phyloP scores from a whole-genome alignment of 2,888 invertebrate species.

The Dromius quadrimaculatus region DNA sequence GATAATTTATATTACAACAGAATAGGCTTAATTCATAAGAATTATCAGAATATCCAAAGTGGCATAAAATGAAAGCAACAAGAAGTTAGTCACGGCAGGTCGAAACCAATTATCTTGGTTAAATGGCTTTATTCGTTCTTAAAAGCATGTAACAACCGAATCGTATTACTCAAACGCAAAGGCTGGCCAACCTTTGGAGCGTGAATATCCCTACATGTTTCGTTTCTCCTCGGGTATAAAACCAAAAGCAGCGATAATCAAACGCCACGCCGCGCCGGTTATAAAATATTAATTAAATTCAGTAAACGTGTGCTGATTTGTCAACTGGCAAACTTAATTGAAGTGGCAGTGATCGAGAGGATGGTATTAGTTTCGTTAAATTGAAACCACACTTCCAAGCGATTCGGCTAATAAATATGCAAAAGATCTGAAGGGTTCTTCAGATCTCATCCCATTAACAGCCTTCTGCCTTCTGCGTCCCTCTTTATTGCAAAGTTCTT shows the following conservation, averaged over 20 bases:
- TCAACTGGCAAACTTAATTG: constrained; percentile 21
- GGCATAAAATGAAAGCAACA: constrained; percentile 19
- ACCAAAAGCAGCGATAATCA: constrained; percentile 30
- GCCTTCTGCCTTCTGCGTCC: constrained; percentile 16
- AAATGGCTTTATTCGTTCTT: constrained; percentile 25
- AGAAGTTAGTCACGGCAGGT: constrained; percentile 26
- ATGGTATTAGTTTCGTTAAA: constrained; percentile 34
- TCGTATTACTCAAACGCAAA: constrained; percentile 21
- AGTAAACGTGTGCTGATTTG: constrained; percentile 33
- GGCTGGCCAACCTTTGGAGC: constrained; percentile 1
- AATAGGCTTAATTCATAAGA: constrained; percentile 12
- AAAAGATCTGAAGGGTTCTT: constrained; percentile 48
- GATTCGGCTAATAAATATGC: constrained; percentile 51
- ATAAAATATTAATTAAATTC: constrained; percentile 33
- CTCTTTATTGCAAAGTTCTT: constrained; percentile 48
- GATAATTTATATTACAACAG: background rate
- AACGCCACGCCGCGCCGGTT: background rate
- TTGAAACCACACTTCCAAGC: constrained; percentile 49
- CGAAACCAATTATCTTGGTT: constrained; percentile 31
- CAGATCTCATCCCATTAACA: constrained; percentile 45
- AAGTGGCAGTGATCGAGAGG: constrained; percentile 8
- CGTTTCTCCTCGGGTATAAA: constrained; percentile 27
- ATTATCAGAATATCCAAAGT: constrained; percentile 13
- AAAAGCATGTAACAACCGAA: constrained; percentile 32
- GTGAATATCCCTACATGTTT: constrained; percentile 28